These are phyloP conservation scores for Brachypodius melanocephalos DNA, from an alignment of 2,113 vertebrate genomes.

Conservation along the genomic window DNA sequence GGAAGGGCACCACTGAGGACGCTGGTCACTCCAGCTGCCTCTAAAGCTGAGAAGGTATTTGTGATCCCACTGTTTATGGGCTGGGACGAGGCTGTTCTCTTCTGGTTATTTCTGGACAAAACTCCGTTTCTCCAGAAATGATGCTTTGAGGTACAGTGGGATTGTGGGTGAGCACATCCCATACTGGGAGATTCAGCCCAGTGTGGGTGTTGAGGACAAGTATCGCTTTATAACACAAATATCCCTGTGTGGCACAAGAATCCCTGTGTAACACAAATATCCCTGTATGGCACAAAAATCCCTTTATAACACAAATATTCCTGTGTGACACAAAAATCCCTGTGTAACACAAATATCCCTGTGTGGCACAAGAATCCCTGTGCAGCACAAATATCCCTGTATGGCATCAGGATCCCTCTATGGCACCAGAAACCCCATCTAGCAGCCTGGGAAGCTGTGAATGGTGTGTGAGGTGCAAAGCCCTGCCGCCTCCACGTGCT, in stretches of 20 bases:
- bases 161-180: neutral
- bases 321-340: accelerated
- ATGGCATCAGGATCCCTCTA: accelerated
- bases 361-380: neutral
- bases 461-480: neutral
- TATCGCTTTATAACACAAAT: neutral
- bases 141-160: neutral
- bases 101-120: neutral
- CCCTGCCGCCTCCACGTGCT: accelerated
- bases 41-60: neutral
- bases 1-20: accelerated
- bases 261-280: accelerated
- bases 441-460: neutral
- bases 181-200: neutral
- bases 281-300: neutral
- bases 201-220: too few relatives aligned
- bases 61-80: accelerated
- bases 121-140: neutral
- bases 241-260: neutral
- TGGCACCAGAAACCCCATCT: too few relatives aligned
- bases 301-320: accelerated
- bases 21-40: neutral
- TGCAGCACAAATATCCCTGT: too few relatives aligned
- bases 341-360: too few relatives aligned
- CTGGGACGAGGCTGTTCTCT: neutral